Conservation (phyloP, 2,888 invertebrate species). For the Cyclophora punctaria region DNA sequence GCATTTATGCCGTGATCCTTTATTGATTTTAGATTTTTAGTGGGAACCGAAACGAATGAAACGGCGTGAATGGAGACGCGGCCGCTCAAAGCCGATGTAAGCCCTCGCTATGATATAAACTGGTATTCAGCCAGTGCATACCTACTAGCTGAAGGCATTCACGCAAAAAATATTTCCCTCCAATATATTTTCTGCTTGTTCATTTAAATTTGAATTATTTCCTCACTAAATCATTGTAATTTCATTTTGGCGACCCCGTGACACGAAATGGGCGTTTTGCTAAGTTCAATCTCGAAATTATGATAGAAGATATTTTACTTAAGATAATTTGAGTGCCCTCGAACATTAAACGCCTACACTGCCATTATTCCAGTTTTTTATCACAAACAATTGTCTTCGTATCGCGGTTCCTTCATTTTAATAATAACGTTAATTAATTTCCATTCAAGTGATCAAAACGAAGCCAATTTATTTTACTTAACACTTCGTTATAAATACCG, state of each 20-base stretch:
- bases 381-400: constrained; percentile 5
- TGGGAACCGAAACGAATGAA: constrained; percentile 72
- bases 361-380: constrained; percentile 7
- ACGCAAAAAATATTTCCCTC: constrained; percentile 22
- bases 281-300: constrained; percentile 62
- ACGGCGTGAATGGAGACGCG: constrained; percentile 70
- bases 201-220: constrained; percentile 33
- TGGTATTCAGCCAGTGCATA: constrained; percentile 60
- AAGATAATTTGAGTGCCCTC: constrained; percentile 53
- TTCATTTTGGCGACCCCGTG: constrained; percentile 45
- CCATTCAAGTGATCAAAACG: constrained; percentile 45
- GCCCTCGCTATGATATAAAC: constrained; percentile 68
- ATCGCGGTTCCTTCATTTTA: too few species aligned
- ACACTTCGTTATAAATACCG: constrained; percentile 44
- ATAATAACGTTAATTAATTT: constrained; percentile 37
- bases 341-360: constrained; percentile 47
- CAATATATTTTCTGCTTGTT: constrained; percentile 17
- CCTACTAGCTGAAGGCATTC: constrained; percentile 23
- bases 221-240: constrained; percentile 23
- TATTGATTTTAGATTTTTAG: constrained; percentile 76
- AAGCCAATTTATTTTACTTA: constrained; percentile 49
- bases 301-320: constrained; percentile 66
- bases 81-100: constrained; percentile 66
- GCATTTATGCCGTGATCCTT: constrained; percentile 74
- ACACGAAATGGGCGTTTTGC: constrained; percentile 55